Conservation (phyloP, 2,113 vertebrate genomes). For the Phylloscopus trochilus region DNA sequence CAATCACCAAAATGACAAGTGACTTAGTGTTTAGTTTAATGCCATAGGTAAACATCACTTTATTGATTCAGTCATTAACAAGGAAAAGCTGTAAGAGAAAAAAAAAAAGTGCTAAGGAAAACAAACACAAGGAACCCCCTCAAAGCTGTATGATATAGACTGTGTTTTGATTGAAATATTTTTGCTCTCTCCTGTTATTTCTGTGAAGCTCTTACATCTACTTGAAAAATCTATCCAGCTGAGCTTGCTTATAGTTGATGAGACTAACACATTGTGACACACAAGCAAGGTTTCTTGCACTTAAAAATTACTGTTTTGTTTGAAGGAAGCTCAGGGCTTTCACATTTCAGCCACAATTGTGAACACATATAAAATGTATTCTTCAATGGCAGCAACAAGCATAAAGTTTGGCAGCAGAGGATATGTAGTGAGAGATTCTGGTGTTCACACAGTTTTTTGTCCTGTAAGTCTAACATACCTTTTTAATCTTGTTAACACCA, state of each 20-base stretch:
- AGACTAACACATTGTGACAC: background rate
- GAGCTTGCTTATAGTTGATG: background rate
- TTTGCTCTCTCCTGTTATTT: background rate
- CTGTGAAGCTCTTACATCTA: background rate
- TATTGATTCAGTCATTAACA: background rate
- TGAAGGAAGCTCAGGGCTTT: background rate
- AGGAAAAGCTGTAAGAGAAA: background rate
- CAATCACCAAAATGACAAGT: background rate
- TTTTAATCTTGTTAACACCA: background rate
- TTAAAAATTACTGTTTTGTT: background rate
- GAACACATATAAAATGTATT: background rate
- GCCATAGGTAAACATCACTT: background rate
- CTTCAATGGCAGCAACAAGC: background rate
- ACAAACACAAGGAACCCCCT: background rate
- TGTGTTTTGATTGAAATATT: background rate
- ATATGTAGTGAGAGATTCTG: background rate
- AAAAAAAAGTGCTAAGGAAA: background rate
- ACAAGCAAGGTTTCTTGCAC: background rate
- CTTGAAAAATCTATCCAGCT: background rate
- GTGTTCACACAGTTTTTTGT: background rate
- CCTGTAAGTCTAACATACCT: background rate
- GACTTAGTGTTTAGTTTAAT: background rate
- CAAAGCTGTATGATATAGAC: background rate
- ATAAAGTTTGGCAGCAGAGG: background rate
- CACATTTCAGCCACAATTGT: background rate